Evolutionary conservation across 2,113 vertebrate species (phyloP).

Genomic region (Gadus macrocephalus): DNA sequence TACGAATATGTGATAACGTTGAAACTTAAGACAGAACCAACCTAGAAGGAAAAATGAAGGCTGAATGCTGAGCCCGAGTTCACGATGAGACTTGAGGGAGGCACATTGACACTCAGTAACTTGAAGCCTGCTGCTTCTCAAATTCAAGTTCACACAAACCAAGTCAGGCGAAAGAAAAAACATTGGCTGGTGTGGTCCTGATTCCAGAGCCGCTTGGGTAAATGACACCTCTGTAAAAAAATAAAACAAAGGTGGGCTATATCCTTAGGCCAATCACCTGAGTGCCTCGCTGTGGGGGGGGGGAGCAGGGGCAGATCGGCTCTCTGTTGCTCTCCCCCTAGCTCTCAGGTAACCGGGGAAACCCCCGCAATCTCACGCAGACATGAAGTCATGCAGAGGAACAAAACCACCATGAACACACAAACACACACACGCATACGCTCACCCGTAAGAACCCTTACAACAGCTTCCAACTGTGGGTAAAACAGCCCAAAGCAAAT

Average conservation of each 20-base stretch:
- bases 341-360: constrained; percentile 50
- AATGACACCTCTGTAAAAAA: constrained; percentile 49
- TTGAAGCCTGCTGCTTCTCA: constrained; percentile 32
- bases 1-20: too few relatives aligned
- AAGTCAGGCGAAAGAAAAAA: constrained; percentile 10
- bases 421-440: neutral
- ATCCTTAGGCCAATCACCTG: constrained; percentile 49
- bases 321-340: constrained; percentile 29
- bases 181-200: constrained; percentile 11
- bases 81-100: constrained; percentile 34
- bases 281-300: constrained; percentile 20
- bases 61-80: constrained; percentile 20
- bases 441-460: neutral
- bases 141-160: constrained; percentile 61
- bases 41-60: constrained; percentile 2
- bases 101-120: constrained; percentile 47
- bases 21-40: constrained; percentile 2
- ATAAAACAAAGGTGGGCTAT: constrained; percentile 47
- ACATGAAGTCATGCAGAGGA: constrained; percentile 14
- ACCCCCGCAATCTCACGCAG: constrained; percentile 32
- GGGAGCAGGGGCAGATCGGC: constrained; percentile 45
- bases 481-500: too few relatives aligned
- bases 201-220: constrained; percentile 40
- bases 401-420: neutral
- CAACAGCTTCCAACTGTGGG: too few relatives aligned